A percentile compares a stretch with the other conserved stretches of the same genome.
phyloP scores from a whole-genome alignment of 30 jellyfish, hydroid and myxozoan genomes.

The Pseudorhiza aurosa region DNA sequence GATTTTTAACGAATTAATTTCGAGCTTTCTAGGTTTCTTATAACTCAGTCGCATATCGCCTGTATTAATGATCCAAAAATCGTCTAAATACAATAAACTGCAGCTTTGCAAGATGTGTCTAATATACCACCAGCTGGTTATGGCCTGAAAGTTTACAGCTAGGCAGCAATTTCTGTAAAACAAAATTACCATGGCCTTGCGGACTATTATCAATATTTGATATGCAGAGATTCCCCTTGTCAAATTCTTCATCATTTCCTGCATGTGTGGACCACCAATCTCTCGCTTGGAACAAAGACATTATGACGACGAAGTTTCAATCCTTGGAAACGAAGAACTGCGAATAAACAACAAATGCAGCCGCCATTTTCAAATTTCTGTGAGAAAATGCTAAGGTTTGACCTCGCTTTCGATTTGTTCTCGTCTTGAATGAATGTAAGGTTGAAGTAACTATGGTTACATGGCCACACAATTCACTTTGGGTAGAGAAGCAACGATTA shows the following conservation, averaged over 20 bases:
- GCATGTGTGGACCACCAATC: constrained; percentile 93
- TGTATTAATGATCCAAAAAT: too few relatives aligned
- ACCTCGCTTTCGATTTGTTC: neutral
- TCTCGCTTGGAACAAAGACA: constrained; percentile 91
- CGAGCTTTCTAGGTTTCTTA: too few relatives aligned
- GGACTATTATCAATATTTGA: constrained; percentile 70
- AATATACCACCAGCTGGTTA: constrained; percentile 8
- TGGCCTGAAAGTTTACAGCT: too few relatives aligned
- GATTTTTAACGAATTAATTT: too few relatives aligned
- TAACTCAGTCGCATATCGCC: too few relatives aligned
- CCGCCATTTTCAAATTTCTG: constrained; percentile 40
- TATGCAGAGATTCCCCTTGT: constrained; percentile 72
- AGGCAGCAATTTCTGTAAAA: too few relatives aligned
- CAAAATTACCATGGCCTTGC: constrained; percentile 28
- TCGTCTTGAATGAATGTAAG: too few relatives aligned
- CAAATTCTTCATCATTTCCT: constrained; percentile 87
- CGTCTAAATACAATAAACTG: neutral
- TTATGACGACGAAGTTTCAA: constrained; percentile 10
- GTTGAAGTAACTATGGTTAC: too few relatives aligned
- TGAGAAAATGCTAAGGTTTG: neutral
- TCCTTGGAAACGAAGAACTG: constrained; percentile 33
- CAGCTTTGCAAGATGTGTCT: neutral
- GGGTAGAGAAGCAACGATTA: too few relatives aligned
- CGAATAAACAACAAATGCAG: constrained; percentile 30
- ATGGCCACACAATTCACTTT: too few relatives aligned